Evolutionary conservation across 2,797 vertebrate species (phyloP), one percentile per base, ranked within the genome.

Genomic region (Rhinoraja longicauda): DNA sequence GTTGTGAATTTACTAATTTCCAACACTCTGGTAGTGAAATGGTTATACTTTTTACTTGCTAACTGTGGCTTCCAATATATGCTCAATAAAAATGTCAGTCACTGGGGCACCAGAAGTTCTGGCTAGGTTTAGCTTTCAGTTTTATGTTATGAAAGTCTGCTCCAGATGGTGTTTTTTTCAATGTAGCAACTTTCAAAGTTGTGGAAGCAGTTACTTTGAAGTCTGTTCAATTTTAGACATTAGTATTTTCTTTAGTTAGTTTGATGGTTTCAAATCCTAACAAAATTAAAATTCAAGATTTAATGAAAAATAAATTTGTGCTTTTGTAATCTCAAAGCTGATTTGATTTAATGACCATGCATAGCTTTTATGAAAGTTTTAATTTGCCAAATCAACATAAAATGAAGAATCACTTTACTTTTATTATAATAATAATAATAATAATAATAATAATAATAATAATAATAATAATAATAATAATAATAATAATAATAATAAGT

Each of bases 131-230:
- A 75, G 39, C n/a, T 92, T 53, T 75, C 72, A 29, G 39, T 92
- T n/a, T 92, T 73, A 92, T 91, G 67, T 72, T 72, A 45, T 75
- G 90, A n/a, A 92, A 92, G 90, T 72, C 32, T 92, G 36, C 70
- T 92, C 90, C 90, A 92, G 90, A 72, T 92, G 90, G 92, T 92
- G 91, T 75, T 92, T 57, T 39, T 73, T 92, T 91, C 36, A 73
- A 26, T 72, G 36, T 92, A 57, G 26, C 70, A 39, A 29, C 90
- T 57, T 92, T 53, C 67, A 92, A 91, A 73, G 73, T 92, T 26
- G 13, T 53, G 90, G 67, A 73, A 39, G 15, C 12, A 91, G 36
- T 75, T 92, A 26, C 90, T 92, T 92, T 75, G 90, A 92, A 92
- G 90, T 92, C 90, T 45, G 70, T 92, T 92, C 70, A 57, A 72